A percentile compares a stretch with the other conserved stretches of the same genome.
Evolutionary conservation across 2,113 vertebrate species (phyloP).

Genomic region (Cottus gobio): DNA sequence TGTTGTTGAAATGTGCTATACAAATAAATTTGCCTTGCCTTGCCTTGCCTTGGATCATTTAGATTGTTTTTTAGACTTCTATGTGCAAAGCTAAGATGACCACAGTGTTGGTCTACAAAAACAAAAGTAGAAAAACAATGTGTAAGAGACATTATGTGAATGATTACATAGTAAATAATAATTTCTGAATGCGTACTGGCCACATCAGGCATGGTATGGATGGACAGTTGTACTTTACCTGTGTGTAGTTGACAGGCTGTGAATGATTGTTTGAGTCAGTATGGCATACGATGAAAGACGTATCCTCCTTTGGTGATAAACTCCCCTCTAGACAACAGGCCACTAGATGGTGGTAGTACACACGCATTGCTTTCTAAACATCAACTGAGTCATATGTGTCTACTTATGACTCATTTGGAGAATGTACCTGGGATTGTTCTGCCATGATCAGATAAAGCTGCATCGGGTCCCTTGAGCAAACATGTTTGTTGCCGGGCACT

Average conservation of each 20-base stretch:
- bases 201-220: background rate
- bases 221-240: background rate
- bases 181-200: background rate
- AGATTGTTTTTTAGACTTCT: background rate
- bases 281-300: background rate
- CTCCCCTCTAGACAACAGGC: background rate
- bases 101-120: background rate
- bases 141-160: background rate
- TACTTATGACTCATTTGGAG: slow-evolving; percentile 6
- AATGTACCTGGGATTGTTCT: slow-evolving; percentile 3
- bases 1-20: too few species aligned
- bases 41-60: background rate
- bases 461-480: background rate
- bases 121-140: background rate
- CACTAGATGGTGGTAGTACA: slow-evolving; percentile 54
- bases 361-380: background rate
- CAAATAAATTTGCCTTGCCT: too few species aligned
- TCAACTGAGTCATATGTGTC: background rate
- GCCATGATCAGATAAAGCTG: background rate
- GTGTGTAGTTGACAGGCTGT: background rate
- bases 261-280: slow-evolving; percentile 23
- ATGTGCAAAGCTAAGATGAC: background rate
- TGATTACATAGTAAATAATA: background rate
- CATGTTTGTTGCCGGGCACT: background rate
- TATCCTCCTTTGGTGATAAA: background rate